phyloP scores from a whole-genome alignment of 1,140 invertebrate species.

The Copidosoma floridanum region DNA sequence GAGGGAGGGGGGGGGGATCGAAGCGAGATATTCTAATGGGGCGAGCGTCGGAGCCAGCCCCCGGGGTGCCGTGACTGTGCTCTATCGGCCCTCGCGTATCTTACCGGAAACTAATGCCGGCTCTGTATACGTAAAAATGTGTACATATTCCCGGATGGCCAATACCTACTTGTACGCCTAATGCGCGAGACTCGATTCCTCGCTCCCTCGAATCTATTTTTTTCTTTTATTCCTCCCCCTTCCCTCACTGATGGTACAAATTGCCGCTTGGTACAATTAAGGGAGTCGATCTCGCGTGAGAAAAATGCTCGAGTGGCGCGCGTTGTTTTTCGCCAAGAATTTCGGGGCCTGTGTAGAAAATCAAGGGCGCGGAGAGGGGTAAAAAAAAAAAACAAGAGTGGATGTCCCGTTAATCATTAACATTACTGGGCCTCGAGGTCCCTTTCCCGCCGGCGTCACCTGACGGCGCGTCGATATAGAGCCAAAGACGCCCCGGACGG shows the following conservation, averaged over 20 bases:
- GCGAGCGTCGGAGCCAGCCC: conserved; percentile 38
- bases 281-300: too few relatives aligned
- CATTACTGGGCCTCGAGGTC: background rate
- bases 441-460: conserved; percentile 7
- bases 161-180: conserved; percentile 29
- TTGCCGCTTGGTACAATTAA: too few relatives aligned
- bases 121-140: conserved; percentile 32
- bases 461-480: conserved; percentile 3
- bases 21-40: conserved; percentile 55
- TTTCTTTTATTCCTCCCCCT: too few relatives aligned
- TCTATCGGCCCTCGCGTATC: conserved; percentile 46
- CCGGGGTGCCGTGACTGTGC: conserved; percentile 44
- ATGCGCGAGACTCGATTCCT: too few relatives aligned
- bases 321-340: too few relatives aligned
- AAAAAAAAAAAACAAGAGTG: background rate
- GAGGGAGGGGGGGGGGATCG: too few relatives aligned
- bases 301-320: too few relatives aligned
- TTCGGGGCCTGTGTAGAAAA: too few relatives aligned
- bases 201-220: too few relatives aligned
- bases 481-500: background rate
- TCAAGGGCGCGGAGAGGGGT: background rate
- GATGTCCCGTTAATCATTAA: conserved; percentile 13
- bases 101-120: conserved; percentile 35
- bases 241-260: too few relatives aligned
- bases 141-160: conserved; percentile 43